phyloP scores from a whole-genome alignment of 2,797 vertebrate genomes.

The Ctenopoma multispine region DNA sequence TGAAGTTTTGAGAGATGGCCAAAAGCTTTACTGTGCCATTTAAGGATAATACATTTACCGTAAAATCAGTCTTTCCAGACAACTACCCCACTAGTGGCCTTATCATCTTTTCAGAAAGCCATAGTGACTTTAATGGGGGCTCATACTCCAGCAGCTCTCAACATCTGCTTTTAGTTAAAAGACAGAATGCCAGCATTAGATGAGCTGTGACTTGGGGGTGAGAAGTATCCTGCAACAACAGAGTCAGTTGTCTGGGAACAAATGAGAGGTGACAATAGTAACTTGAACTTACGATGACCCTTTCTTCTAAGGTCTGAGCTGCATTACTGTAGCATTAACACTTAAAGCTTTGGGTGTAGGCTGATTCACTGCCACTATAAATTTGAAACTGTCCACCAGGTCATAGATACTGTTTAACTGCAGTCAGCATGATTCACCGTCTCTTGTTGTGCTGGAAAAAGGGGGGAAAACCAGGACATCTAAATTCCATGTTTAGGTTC shows the following conservation, averaged over 20 bases:
- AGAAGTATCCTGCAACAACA: conserved; percentile 60
- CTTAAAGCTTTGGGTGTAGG: conserved; percentile 9
- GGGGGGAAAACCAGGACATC: conserved; percentile 14
- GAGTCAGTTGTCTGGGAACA: conserved; percentile 64
- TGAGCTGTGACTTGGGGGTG: conserved; percentile 60
- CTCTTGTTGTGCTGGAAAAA: conserved; percentile 17
- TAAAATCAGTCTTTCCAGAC: conserved; percentile 28
- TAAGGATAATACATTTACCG: conserved; percentile 17
- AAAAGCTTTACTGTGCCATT: conserved; percentile 9
- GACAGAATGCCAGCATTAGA: conserved; percentile 53
- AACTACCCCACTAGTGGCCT: conserved; percentile 2
- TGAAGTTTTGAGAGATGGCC: neutral
- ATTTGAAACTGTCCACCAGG: conserved; percentile 18
- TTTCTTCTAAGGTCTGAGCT: conserved; percentile 38
- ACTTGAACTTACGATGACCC: conserved; percentile 64
- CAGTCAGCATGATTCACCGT: conserved; percentile 39
- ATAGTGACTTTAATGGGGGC: conserved; percentile 44
- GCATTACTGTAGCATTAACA: conserved; percentile 46
- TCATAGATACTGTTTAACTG: conserved; percentile 37
- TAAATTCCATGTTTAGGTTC: conserved; percentile 18
- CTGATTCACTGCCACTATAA: conserved; percentile 49
- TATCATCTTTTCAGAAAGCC: conserved; percentile 36
- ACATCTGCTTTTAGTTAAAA: conserved; percentile 77
- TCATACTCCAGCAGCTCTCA: conserved; percentile 37
- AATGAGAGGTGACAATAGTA: conserved; percentile 58